Conservation (phyloP, 2,888 invertebrate genomes). For the Sesia apiformis region DNA sequence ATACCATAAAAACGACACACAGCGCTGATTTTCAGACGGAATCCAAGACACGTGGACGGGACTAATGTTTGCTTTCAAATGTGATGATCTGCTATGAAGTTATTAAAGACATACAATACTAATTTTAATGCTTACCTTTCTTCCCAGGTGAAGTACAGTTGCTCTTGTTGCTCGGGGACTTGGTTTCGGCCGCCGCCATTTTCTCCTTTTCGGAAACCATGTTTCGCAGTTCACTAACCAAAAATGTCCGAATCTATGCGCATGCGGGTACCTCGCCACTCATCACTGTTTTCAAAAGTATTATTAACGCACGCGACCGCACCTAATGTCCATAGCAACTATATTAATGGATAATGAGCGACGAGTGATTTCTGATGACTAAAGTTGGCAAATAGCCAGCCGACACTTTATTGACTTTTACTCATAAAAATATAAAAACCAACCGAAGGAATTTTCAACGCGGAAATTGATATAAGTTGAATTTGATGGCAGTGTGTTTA, state of each 20-base stretch:
- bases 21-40: too few species aligned
- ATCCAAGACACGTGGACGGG: too few species aligned
- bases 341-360: conserved; percentile 48
- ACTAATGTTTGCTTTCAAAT: too few species aligned
- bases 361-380: conserved; percentile 50
- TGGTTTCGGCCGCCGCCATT: conserved; percentile 62
- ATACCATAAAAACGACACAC: too few species aligned
- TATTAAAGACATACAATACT: too few species aligned
- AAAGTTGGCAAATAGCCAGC: conserved; percentile 51
- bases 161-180: conserved; percentile 63
- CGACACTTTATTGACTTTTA: conserved; percentile 45
- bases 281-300: conserved; percentile 43
- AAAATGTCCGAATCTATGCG: conserved; percentile 35
- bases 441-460: conserved; percentile 26
- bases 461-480: conserved; percentile 4
- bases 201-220: conserved; percentile 68
- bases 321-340: conserved; percentile 33
- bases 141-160: conserved; percentile 68
- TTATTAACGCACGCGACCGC: conserved; percentile 32
- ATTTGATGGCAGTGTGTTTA: conserved; percentile 10
- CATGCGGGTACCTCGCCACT: conserved; percentile 30
- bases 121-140: conserved; percentile 44
- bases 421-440: conserved; percentile 26
- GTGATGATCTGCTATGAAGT: too few species aligned
- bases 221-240: conserved; percentile 30